Evolutionary conservation across 1,140 invertebrate species (phyloP), one percentile per base, ranked within the genome.

Genomic region (Atta cephalotes): DNA sequence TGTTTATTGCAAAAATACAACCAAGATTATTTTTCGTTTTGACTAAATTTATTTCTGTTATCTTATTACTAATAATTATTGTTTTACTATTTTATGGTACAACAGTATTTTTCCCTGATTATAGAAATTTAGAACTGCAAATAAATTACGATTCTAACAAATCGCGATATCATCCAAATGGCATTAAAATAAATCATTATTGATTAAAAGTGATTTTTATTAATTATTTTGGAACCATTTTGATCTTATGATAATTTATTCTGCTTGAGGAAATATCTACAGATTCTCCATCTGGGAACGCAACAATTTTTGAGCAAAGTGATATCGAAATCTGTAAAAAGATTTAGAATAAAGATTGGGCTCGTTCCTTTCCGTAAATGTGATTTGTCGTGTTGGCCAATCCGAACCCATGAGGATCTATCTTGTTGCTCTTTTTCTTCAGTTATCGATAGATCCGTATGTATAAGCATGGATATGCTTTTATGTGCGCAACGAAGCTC

Each of bases 401-500:
- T 78, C 18, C 14, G 16, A 12, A 6, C 21, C 14, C 4, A 14
- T 21, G 63, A 25, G 9, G 18, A 28, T 63, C 14, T 31, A 16
- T 58, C 49, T 70, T 45, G n/a, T 7, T 60, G 21, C 12, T 12
- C n/a, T 72, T 49, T 71, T 72, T 16, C 10, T 14, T 31, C 16
- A 12, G 35, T 12, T 80, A 80, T 35, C 45, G 49, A 68, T 3
- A 6, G 14, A 31, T n/a, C 18, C 21, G 35, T 45, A 45, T 14
- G 49, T 39, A 45, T 45, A 72, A 81, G 39, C 53, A 60, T 21
- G 16, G 25, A 53, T 80, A 21, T 68, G 53, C 68, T 28, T 60
- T 60, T 82, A 60, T 14, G 39, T 25, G 76, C 25, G 16, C 10
- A 2, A 6, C 35, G 35, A 49, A 60, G 25, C 80, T 60, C 25